A percentile compares a stretch with the other conserved stretches of the same genome.
phyloP scores from a whole-genome alignment of 2,797 vertebrate species.

The Typhlichthys subterraneus region DNA sequence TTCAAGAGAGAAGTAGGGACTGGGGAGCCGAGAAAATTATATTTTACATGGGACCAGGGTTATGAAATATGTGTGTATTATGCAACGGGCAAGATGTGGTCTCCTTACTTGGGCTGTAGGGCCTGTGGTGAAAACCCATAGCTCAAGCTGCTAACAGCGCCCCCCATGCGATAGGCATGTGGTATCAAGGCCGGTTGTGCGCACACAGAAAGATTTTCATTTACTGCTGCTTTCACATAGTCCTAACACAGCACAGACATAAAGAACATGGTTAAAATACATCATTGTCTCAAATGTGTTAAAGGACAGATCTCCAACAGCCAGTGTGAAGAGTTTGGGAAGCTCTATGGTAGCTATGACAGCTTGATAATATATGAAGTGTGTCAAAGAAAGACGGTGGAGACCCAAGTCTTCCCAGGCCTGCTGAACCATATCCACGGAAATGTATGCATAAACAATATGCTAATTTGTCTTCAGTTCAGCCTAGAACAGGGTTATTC shows the following conservation, averaged over 20 bases:
- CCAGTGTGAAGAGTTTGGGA: no score
- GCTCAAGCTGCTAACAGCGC: slow-evolving; percentile 78
- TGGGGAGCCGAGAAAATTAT: slow-evolving; percentile 39
- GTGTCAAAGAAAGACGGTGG: no score
- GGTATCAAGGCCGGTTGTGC: slow-evolving; percentile 53
- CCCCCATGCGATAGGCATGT: slow-evolving; percentile 78
- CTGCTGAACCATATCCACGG: no score
- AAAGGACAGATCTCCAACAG: no score
- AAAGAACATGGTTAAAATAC: slow-evolving; percentile 11
- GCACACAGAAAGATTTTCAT: slow-evolving; percentile 60
- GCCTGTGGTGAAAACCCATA: slow-evolving; percentile 77
- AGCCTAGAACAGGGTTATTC: no score
- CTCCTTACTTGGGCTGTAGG: slow-evolving; percentile 79
- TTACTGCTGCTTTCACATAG: slow-evolving; percentile 22
- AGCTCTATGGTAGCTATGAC: no score
- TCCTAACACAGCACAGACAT: slow-evolving; percentile 61
- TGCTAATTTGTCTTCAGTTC: no score
- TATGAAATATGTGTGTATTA: slow-evolving; percentile 1
- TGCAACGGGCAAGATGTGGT: neutral
- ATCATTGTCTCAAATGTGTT: no score
- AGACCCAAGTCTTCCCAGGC: no score
- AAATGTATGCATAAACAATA: no score
- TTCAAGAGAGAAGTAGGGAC: slow-evolving; percentile 87
- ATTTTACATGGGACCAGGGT: neutral
- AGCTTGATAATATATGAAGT: no score